These are phyloP conservation scores for Myotis planiceps DNA, from an alignment of 2,797 vertebrate species.

Conservation along the genomic window DNA sequence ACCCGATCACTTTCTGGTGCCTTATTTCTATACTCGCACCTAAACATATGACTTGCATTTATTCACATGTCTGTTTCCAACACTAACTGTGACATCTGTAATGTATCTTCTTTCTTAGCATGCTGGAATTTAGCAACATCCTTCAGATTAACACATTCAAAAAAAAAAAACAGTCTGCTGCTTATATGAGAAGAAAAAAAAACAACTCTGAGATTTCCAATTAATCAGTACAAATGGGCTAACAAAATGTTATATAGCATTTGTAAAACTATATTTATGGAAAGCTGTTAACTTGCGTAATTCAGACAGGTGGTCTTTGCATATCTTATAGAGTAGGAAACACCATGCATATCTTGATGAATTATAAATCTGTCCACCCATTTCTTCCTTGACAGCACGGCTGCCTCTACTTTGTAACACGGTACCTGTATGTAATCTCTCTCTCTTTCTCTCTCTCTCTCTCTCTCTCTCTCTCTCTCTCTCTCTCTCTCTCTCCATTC, in stretches of 20 bases:
- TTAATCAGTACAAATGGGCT: neutral
- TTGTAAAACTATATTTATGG: neutral
- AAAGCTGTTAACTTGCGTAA: neutral
- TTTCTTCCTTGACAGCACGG: neutral
- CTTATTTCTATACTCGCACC: neutral
- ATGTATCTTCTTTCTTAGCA: neutral
- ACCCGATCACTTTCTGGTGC: neutral
- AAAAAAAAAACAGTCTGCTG: neutral
- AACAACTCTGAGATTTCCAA: neutral
- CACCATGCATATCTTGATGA: neutral
- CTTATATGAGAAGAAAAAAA: neutral
- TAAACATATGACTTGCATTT: neutral
- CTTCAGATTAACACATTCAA: neutral
- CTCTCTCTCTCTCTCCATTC: too few relatives aligned
- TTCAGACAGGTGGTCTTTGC: neutral
- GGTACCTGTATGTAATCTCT: too few relatives aligned
- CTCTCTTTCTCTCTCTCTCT: too few relatives aligned
- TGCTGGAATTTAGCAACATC: neutral
- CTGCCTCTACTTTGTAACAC: neutral
- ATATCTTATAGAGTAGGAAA: neutral
- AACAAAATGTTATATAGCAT: neutral
- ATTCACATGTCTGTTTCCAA: neutral
- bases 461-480: too few relatives aligned
- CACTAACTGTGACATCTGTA: neutral
- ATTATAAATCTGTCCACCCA: neutral